Percentiles rank a stretch among this genome's conserved stretches.
Conservation (phyloP, 2,797 vertebrate genomes). For the Danio aesculapii region DNA sequence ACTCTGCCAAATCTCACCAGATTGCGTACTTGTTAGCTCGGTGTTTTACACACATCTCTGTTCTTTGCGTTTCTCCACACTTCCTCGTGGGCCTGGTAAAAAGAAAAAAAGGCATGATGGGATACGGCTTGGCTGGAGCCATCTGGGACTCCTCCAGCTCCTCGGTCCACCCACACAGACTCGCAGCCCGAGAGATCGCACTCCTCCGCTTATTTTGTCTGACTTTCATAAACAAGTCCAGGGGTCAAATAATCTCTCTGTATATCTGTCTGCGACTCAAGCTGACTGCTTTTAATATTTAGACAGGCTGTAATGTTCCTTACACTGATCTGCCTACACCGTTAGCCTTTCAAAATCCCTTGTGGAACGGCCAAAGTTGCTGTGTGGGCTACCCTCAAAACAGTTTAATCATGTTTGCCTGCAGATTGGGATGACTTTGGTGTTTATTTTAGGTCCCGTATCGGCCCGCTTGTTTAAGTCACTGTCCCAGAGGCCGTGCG, state of each 20-base stretch:
- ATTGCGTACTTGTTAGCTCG: slow-evolving; percentile 41
- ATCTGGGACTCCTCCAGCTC: slow-evolving; percentile 30
- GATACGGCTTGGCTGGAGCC: slow-evolving; percentile 43
- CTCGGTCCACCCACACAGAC: slow-evolving; percentile 50
- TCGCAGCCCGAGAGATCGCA: slow-evolving; percentile 48
- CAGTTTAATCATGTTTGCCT: slow-evolving; percentile 76
- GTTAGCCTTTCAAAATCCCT: slow-evolving; percentile 57
- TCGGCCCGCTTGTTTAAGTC: slow-evolving; percentile 83
- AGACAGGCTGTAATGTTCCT: slow-evolving; percentile 55
- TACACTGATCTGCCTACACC: slow-evolving; percentile 61
- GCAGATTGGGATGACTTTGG: slow-evolving; percentile 74
- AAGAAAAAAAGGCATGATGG: slow-evolving; percentile 19
- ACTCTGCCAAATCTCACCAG: slow-evolving; percentile 41
- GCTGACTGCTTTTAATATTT: slow-evolving; percentile 64
- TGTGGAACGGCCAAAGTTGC: slow-evolving; percentile 68
- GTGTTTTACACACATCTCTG: slow-evolving; percentile 38
- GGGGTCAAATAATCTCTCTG: slow-evolving; percentile 57
- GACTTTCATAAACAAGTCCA: slow-evolving; percentile 61
- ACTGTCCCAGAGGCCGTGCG: slow-evolving; percentile 72
- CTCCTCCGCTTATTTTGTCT: slow-evolving; percentile 60
- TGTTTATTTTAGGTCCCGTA: slow-evolving; percentile 85
- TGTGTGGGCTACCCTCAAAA: slow-evolving; percentile 72
- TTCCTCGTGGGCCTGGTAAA: slow-evolving; percentile 42
- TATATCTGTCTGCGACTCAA: slow-evolving; percentile 62
- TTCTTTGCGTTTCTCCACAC: slow-evolving; percentile 40